Evolutionary conservation across 2,888 invertebrate species (phyloP), one percentile per base, ranked within the genome.

Genomic region (Lapara coniferarum): DNA sequence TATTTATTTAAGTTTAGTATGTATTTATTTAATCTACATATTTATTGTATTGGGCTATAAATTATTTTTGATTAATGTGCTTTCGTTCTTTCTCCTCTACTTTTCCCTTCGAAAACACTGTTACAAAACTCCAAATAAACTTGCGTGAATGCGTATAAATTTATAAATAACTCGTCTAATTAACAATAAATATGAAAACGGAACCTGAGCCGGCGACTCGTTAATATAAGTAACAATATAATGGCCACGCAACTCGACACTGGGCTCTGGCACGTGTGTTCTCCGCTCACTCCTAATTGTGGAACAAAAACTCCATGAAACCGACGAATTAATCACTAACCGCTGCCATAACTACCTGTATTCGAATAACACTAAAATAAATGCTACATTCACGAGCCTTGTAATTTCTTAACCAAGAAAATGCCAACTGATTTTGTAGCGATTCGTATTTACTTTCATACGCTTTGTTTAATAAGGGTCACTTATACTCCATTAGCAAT

Each of bases 221-320:
- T 85, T 86, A 88, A 86, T 85, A 82, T 81, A 80, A 77, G 81
- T 85, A 81, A 86, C 84, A 87, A 85, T 84, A 84, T 83, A 85
- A 79, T 77, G 82, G 83, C 86, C 92, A 90, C 90, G 92, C 90
- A 82, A 89, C 77, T 84, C 77, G 79, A 77, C 81, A 77, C 77
- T 77, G 80, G 79, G 76, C 81, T 76, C 76, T 77, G 80, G 84
- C 85, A 82, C 84, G 87, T 86, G 85, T 81, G 84, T 74, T 78
- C 68, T 70, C 74, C 75, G 73, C 82, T 82, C 78, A 74, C 78
- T 78, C 83, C 86, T 92, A 89, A 92, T 91, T 91, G 88, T 89
- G 85, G 78, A 88, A 92, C 91, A 91, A 91, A 91, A 92, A 88
- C 86, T 88, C 84, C 88, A 88, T 89, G 89, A 87, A 90, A 87